Conservation (phyloP, 2,888 invertebrate genomes). For the Dastarcus helophoroides region DNA sequence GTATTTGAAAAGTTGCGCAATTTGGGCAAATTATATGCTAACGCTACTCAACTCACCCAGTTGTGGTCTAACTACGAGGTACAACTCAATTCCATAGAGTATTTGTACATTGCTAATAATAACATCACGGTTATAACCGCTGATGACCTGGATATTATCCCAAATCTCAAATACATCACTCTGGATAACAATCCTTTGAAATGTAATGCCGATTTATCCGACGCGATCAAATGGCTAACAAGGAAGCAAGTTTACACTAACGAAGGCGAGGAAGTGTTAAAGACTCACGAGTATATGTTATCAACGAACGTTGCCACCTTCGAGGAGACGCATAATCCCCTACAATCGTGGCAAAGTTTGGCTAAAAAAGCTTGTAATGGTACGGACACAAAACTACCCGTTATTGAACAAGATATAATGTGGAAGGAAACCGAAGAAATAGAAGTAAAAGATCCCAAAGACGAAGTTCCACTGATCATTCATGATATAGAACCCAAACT, state of each 20-base stretch:
- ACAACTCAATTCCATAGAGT: slow-evolving; percentile 29
- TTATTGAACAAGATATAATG: no score
- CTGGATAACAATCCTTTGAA: slow-evolving; percentile 54
- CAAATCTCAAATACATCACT: slow-evolving; percentile 48
- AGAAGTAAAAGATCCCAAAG: no score
- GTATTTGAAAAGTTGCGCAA: slow-evolving; percentile 52
- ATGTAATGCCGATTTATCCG: slow-evolving; percentile 56
- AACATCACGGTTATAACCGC: slow-evolving; percentile 44
- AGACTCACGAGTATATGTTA: slow-evolving; percentile 17
- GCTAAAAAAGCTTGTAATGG: slow-evolving; percentile 5
- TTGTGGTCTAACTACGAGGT: slow-evolving; percentile 44
- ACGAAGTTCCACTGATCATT: no score
- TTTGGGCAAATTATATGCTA: slow-evolving; percentile 57
- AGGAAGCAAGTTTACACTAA: slow-evolving; percentile 46
- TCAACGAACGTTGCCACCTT: slow-evolving; percentile 9
- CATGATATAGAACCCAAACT: no score
- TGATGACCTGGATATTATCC: slow-evolving; percentile 47
- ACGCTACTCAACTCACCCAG: slow-evolving; percentile 53
- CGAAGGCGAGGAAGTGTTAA: slow-evolving; percentile 20
- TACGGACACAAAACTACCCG: slow-evolving; percentile 7
- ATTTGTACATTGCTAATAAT: slow-evolving; percentile 47
- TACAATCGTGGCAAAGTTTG: slow-evolving; percentile 11
- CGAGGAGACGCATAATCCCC: slow-evolving; percentile 9
- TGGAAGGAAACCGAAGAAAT: no score
- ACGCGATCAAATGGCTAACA: slow-evolving; percentile 53